Evolutionary conservation across 1,140 invertebrate species (phyloP).

Genomic region (Drosophila subobscura): DNA sequence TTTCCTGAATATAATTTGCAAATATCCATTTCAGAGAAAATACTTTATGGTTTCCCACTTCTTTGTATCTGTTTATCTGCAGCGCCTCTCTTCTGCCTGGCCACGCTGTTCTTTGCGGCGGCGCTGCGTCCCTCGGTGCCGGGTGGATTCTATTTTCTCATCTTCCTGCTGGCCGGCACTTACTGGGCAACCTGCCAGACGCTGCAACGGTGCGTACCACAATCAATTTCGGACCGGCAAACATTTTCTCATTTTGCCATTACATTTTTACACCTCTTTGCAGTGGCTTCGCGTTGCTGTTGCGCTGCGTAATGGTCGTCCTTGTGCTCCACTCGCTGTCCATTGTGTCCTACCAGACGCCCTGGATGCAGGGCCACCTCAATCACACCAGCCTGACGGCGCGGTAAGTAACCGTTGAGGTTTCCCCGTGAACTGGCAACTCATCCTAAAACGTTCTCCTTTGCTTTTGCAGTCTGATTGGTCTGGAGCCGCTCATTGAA

Average conservation of each 20-base stretch:
- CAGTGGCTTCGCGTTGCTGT: conserved; percentile 89
- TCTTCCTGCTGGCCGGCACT: conserved; percentile 93
- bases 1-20: too few relatives aligned
- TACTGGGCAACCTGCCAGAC: conserved; percentile 94
- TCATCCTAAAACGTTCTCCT: neutral
- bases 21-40: conserved; percentile 7
- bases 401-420: conserved; percentile 84
- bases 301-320: conserved; percentile 89
- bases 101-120: conserved; percentile 90
- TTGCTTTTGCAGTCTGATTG: conserved; percentile 87
- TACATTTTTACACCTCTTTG: conserved; percentile 34
- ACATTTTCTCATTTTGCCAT: conserved; percentile 26
- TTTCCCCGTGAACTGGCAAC: neutral
- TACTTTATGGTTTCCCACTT: conserved; percentile 7
- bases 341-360: conserved; percentile 94
- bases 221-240: conserved; percentile 19
- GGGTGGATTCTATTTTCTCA: conserved; percentile 92
- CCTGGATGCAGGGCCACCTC: conserved; percentile 90
- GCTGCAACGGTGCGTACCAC: conserved; percentile 84
- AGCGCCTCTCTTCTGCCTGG: conserved; percentile 90
- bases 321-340: conserved; percentile 90
- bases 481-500: conserved; percentile 86
- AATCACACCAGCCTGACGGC: conserved; percentile 87
- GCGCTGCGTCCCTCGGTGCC: conserved; percentile 91
- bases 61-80: conserved; percentile 39